These are phyloP conservation scores for Nomada fabriciana DNA, from an alignment of 2,888 invertebrate species.

Conservation along the genomic window DNA sequence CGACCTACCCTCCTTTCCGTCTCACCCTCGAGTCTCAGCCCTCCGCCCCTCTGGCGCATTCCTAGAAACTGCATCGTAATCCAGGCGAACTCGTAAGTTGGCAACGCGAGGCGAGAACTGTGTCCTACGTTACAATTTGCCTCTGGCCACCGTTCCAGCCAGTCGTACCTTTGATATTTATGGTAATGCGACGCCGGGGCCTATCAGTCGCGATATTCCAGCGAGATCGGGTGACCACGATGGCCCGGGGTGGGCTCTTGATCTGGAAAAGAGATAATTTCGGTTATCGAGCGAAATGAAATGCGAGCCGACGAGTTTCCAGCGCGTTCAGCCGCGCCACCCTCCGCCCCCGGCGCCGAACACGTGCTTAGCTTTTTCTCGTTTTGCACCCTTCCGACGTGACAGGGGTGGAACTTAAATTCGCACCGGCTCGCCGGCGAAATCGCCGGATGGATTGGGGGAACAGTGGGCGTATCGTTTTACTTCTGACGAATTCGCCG, in stretches of 20 bases:
- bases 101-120: slow-evolving; percentile 54
- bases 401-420: slow-evolving; percentile 8
- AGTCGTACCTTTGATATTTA: slow-evolving; percentile 57
- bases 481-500: slow-evolving; percentile 1
- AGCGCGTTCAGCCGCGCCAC: background rate
- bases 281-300: slow-evolving; percentile 57
- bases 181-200: slow-evolving; percentile 65
- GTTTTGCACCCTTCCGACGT: background rate
- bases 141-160: slow-evolving; percentile 40
- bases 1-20: slow-evolving; percentile 4
- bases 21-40: background rate
- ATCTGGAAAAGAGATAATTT: slow-evolving; percentile 55
- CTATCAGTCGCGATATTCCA: slow-evolving; percentile 65
- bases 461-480: slow-evolving; percentile 1
- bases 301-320: slow-evolving; percentile 50
- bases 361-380: slow-evolving; percentile 12
- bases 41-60: slow-evolving; percentile 32
- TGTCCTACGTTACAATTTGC: slow-evolving; percentile 74
- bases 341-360: background rate
- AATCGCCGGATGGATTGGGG: slow-evolving; percentile 10
- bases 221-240: slow-evolving; percentile 55
- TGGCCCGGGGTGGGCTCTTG: slow-evolving; percentile 46
- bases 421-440: slow-evolving; percentile 1
- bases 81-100: slow-evolving; percentile 65
- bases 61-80: slow-evolving; percentile 68